Evolutionary conservation across 2,888 invertebrate species (phyloP).

Genomic region (Scaptomyza reducta): DNA sequence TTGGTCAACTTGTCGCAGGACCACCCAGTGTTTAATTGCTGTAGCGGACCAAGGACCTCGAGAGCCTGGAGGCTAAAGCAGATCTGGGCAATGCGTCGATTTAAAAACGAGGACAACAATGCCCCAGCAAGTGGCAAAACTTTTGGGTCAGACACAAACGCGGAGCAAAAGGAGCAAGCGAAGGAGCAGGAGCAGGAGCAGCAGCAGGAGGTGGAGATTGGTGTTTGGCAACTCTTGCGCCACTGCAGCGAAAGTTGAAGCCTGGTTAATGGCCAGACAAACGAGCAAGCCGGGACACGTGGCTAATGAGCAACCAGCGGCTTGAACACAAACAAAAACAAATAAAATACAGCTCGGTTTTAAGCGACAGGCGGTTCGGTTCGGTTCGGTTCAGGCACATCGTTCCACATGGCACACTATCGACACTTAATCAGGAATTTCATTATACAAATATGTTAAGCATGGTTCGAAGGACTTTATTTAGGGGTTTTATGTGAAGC

Average conservation of each 20-base stretch:
- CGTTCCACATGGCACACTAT: too few species aligned
- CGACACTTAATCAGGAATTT: too few species aligned
- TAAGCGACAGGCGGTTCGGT: background rate
- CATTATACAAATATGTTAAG: too few species aligned
- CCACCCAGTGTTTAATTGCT: constrained; percentile 69
- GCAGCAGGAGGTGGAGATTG: background rate
- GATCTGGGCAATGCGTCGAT: constrained; percentile 38
- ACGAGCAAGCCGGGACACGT: constrained; percentile 55
- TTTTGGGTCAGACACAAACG: constrained; percentile 47
- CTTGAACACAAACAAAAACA: constrained; percentile 6
- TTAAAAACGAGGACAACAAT: constrained; percentile 50
- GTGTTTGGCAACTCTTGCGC: constrained; percentile 1
- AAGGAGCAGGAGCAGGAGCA: background rate
- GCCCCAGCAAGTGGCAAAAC: constrained; percentile 62
- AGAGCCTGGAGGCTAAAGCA: background rate
- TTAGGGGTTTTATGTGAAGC: too few species aligned
- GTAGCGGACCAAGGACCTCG: constrained; percentile 15
- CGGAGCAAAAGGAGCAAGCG: background rate
- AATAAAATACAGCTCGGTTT: constrained; percentile 4
- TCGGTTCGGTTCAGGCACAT: too few species aligned
- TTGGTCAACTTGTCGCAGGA: constrained; percentile 65
- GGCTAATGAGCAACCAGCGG: constrained; percentile 64
- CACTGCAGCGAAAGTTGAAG: constrained; percentile 50
- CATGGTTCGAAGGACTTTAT: too few species aligned
- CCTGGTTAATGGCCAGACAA: constrained; percentile 70